Conservation (phyloP, 1,140 invertebrate genomes). For the Microplitis mediator region DNA sequence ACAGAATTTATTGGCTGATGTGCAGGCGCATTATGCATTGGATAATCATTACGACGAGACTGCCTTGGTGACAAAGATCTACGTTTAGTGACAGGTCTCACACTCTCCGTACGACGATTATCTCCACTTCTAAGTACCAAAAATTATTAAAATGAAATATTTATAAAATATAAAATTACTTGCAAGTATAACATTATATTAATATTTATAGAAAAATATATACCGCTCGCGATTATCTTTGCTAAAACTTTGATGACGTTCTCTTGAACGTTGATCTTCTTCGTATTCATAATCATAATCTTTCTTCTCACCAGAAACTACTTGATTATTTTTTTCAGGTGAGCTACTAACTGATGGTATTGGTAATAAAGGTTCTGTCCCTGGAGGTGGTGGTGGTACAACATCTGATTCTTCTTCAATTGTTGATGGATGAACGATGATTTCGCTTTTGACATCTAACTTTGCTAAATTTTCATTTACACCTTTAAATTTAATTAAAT, state of each 20-base stretch:
- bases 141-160: conserved; percentile 13
- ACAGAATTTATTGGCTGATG: conserved; percentile 49
- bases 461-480: conserved; percentile 45
- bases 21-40: conserved; percentile 35
- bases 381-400: conserved; percentile 52
- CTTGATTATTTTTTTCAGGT: conserved; percentile 44
- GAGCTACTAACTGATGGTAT: conserved; percentile 48
- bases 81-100: conserved; percentile 49
- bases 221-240: conserved; percentile 58
- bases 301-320: conserved; percentile 43
- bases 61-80: conserved; percentile 54
- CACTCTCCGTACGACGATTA: conserved; percentile 49
- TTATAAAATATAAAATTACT: no score
- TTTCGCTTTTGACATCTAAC: conserved; percentile 44
- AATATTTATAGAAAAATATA: conserved; percentile 13
- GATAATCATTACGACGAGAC: conserved; percentile 51
- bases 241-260: conserved; percentile 55
- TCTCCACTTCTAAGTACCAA: conserved; percentile 46
- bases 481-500: conserved; percentile 34
- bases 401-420: conserved; percentile 55
- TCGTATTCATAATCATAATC: conserved; percentile 42
- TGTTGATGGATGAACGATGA: conserved; percentile 40
- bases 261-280: conserved; percentile 49
- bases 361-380: conserved; percentile 58
- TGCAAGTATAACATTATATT: not conserved